Conservation (phyloP, 2,797 vertebrate species). For the Leuciscus waleckii region DNA sequence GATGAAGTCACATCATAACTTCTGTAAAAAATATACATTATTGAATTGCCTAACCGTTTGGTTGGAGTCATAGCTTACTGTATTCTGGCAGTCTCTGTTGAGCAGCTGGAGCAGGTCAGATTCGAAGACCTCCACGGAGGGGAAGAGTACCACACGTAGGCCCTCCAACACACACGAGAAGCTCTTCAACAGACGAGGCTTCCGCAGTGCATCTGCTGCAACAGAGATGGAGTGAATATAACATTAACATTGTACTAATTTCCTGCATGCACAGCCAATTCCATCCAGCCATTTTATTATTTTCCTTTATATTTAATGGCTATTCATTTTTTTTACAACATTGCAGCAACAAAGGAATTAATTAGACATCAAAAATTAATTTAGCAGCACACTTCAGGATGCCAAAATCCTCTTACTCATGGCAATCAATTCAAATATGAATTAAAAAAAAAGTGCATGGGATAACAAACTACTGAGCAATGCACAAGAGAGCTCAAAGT, state of each 20-base stretch:
- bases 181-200: conserved; percentile 82
- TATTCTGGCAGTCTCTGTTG: conserved; percentile 81
- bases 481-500: conserved; percentile 23
- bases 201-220: conserved; percentile 84
- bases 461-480: conserved; percentile 30
- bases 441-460: conserved; percentile 22
- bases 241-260: conserved; percentile 30
- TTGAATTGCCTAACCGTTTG: background rate
- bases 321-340: conserved; percentile 50
- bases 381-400: conserved; percentile 45
- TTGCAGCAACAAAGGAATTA: conserved; percentile 52
- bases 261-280: conserved; percentile 25
- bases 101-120: conserved; percentile 86
- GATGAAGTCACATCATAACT: background rate
- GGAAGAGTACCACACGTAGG: conserved; percentile 83
- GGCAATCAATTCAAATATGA: conserved; percentile 50
- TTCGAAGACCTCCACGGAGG: conserved; percentile 90
- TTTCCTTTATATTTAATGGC: conserved; percentile 45
- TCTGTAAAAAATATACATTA: background rate
- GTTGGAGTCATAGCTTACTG: conserved; percentile 75
- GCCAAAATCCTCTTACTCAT: conserved; percentile 34
- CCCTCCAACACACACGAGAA: conserved; percentile 81
- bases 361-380: conserved; percentile 54
- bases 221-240: conserved; percentile 33
- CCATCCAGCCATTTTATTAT: conserved; percentile 31